These are phyloP conservation scores for Scalopus aquaticus DNA, from an alignment of 2,113 vertebrate species.

Conservation along the genomic window DNA sequence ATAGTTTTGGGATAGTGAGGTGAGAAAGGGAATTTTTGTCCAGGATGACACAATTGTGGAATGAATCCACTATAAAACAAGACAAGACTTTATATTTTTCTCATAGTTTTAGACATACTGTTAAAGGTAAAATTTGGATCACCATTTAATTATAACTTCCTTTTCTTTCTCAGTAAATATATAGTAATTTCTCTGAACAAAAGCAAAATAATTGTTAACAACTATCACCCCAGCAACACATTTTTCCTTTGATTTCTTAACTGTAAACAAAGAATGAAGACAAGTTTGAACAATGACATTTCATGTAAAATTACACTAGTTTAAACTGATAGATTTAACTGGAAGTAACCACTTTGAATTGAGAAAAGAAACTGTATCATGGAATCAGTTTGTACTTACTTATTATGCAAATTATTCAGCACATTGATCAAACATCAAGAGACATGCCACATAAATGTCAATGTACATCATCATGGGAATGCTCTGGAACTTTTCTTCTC, in stretches of 20 bases:
- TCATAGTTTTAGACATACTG: not conserved
- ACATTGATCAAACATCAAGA: not conserved
- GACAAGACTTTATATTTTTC: not conserved
- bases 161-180: not conserved
- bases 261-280: not conserved
- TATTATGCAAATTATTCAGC: not conserved
- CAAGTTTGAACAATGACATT: not conserved
- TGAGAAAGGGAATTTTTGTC: fast-evolving
- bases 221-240: not conserved
- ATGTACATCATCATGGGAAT: not conserved
- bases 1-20: not conserved
- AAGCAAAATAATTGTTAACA: slow-evolving; percentile 34
- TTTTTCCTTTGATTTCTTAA: slow-evolving; percentile 8
- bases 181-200: slow-evolving; percentile 42
- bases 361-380: not conserved
- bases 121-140: not conserved
- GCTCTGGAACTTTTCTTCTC: not conserved
- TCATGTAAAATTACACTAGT: not conserved
- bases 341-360: not conserved
- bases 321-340: not conserved
- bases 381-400: not conserved
- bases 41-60: not conserved
- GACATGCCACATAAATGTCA: not conserved
- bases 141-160: not conserved
- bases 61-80: not conserved